phyloP scores from a whole-genome alignment of 2,888 invertebrate genomes.

The Emesis russula region DNA sequence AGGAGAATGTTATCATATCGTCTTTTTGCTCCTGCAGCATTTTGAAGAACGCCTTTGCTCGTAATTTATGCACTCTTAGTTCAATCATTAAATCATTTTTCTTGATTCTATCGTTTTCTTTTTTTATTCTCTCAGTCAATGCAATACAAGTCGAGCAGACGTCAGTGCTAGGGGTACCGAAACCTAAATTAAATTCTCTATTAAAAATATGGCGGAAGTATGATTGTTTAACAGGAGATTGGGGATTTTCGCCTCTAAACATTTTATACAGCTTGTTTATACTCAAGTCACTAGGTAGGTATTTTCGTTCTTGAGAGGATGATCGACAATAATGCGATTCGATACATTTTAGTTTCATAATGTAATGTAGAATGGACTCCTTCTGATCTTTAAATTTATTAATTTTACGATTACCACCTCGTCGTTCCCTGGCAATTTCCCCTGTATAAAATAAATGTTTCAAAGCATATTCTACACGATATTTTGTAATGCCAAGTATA shows the following conservation, averaged over 20 bases:
- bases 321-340: slow-evolving; percentile 82
- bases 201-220: slow-evolving; percentile 75
- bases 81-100: slow-evolving; percentile 17
- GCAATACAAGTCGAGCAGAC: slow-evolving; percentile 52
- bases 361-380: slow-evolving; percentile 32
- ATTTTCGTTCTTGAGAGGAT: slow-evolving; percentile 80
- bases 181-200: slow-evolving; percentile 65
- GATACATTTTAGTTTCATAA: slow-evolving; percentile 74
- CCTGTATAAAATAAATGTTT: slow-evolving; percentile 67
- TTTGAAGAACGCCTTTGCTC: slow-evolving; percentile 76
- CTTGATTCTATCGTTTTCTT: slow-evolving; percentile 74
- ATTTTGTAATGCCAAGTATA: slow-evolving; percentile 73
- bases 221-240: slow-evolving; percentile 57
- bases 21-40: slow-evolving; percentile 67
- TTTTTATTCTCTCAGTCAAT: slow-evolving; percentile 42
- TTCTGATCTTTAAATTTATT: slow-evolving; percentile 59
- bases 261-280: slow-evolving; percentile 81
- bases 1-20: slow-evolving; percentile 79
- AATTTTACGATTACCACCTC: slow-evolving; percentile 72
- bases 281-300: slow-evolving; percentile 79
- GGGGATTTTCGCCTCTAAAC: slow-evolving; percentile 72
- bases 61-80: slow-evolving; percentile 53
- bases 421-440: slow-evolving; percentile 62
- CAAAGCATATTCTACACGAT: slow-evolving; percentile 65
- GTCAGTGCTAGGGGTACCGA: slow-evolving; percentile 48